A percentile compares a stretch with the other conserved stretches of the same genome.
Conservation (phyloP, 30 jellyfish, hydroid and myxozoan genomes). For the Cassiopea andromeda region DNA sequence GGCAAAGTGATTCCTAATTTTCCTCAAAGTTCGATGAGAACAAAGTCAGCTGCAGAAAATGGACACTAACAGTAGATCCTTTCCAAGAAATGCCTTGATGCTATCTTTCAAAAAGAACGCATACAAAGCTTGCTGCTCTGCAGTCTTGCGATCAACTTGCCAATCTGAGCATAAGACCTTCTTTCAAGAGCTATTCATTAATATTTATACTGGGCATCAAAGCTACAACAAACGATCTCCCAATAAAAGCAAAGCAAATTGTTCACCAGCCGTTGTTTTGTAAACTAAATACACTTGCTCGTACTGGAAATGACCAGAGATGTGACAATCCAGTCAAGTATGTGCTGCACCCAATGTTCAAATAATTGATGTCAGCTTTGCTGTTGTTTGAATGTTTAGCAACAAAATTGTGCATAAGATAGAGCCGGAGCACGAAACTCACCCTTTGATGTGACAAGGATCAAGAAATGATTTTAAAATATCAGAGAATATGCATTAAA, state of each 20-base stretch:
- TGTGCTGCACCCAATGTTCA: slow-evolving; percentile 13
- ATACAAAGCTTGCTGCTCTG: slow-evolving; percentile 1
- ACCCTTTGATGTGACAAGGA: slow-evolving; percentile 36
- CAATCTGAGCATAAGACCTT: slow-evolving; percentile 43
- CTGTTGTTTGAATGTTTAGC: slow-evolving; percentile 1
- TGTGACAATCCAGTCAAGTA: slow-evolving; percentile 7
- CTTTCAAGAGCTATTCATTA: slow-evolving; percentile 56
- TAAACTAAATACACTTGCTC: slow-evolving; percentile 31
- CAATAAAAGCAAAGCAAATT: slow-evolving; percentile 56
- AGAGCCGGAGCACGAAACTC: slow-evolving; percentile 24
- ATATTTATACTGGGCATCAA: slow-evolving; percentile 58
- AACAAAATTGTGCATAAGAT: not conserved
- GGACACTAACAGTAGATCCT: not conserved
- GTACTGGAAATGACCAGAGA: slow-evolving; percentile 47
- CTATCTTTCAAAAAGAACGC: not conserved
- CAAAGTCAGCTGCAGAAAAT: not conserved
- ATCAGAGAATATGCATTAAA: slow-evolving; percentile 36
- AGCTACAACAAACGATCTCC: slow-evolving; percentile 64
- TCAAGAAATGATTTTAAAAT: slow-evolving; percentile 43
- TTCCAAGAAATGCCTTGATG: not conserved
- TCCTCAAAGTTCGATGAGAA: not conserved
- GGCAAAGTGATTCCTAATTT: not conserved
- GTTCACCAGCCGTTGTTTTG: slow-evolving; percentile 67
- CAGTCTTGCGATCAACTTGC: slow-evolving; percentile 41
- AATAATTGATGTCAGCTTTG: slow-evolving; percentile 19